A percentile compares a stretch with the other conserved stretches of the same genome.
Conservation (phyloP, 2,113 vertebrate genomes). For the Lasiurus cinereus region DNA sequence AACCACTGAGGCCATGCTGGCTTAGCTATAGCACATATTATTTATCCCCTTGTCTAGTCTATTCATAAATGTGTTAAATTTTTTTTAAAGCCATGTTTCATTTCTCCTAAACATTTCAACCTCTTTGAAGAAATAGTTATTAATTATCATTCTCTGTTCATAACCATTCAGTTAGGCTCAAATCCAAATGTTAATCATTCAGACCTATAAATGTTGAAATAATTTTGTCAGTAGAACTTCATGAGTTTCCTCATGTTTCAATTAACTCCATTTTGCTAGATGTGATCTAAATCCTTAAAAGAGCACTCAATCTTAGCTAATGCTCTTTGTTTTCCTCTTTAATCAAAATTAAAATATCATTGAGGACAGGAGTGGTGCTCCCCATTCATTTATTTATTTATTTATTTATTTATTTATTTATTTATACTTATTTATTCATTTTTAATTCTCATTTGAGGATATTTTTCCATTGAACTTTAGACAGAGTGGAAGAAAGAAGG, state of each 20-base stretch:
- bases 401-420: too few species aligned
- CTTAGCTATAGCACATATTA: background rate
- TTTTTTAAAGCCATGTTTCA: slow-evolving; percentile 42
- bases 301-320: background rate
- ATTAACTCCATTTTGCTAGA: slow-evolving; percentile 58
- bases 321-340: background rate
- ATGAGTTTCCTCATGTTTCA: slow-evolving; percentile 57
- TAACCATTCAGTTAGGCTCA: slow-evolving; percentile 49
- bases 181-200: slow-evolving; percentile 58
- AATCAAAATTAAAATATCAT: slow-evolving; percentile 12
- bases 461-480: too few species aligned
- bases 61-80: slow-evolving; percentile 39
- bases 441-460: too few species aligned
- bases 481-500: too few species aligned
- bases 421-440: too few species aligned
- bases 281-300: slow-evolving; percentile 61
- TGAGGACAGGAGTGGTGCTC: background rate
- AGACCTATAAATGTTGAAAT: slow-evolving; percentile 44
- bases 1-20: too few species aligned
- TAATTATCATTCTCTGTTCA: slow-evolving; percentile 51
- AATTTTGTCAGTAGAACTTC: slow-evolving; percentile 65
- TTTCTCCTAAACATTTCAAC: slow-evolving; percentile 29
- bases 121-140: slow-evolving; percentile 57
- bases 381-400: too few species aligned
- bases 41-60: slow-evolving; percentile 4